These are phyloP conservation scores for Peromyscus aztecus DNA, from an alignment of 2,797 vertebrate species.

Conservation along the genomic window DNA sequence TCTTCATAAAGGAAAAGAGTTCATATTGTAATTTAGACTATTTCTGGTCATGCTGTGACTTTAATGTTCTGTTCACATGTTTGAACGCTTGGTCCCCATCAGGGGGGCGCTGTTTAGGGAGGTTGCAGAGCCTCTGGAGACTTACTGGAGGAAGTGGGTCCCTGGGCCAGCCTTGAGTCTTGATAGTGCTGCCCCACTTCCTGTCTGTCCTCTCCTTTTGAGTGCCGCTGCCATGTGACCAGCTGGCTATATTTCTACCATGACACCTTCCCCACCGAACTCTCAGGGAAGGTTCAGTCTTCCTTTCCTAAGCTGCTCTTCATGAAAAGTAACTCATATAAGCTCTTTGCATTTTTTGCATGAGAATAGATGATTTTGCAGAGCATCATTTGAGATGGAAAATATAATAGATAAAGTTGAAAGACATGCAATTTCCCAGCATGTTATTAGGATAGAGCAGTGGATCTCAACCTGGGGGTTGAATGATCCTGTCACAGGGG, in stretches of 20 bases:
- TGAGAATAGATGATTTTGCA: not conserved
- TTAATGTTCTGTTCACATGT: not conserved
- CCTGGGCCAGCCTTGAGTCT: not conserved
- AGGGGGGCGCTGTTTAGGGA: not conserved
- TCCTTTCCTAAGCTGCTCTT: not conserved
- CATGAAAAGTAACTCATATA: not conserved
- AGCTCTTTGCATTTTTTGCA: not conserved
- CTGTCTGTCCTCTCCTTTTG: not conserved
- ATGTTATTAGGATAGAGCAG: not conserved
- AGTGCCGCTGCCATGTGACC: not conserved
- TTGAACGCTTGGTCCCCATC: not conserved
- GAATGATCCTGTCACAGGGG: not conserved
- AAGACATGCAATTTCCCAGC: not conserved
- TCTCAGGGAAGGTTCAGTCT: not conserved
- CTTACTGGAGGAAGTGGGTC: not conserved
- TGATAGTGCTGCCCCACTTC: not conserved
- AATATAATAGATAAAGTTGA: not conserved
- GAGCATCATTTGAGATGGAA: not conserved
- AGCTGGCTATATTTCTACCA: not conserved
- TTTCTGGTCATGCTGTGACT: not conserved
- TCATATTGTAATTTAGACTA: not conserved
- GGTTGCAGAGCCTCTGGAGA: not conserved
- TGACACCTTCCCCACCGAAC: not conserved
- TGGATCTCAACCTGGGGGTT: not conserved
- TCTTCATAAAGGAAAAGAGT: conserved; percentile 4